A percentile compares a stretch with the other conserved stretches of the same genome.
Conservation (phyloP, 2,888 invertebrate genomes). For the Boloria euphrosyne region DNA sequence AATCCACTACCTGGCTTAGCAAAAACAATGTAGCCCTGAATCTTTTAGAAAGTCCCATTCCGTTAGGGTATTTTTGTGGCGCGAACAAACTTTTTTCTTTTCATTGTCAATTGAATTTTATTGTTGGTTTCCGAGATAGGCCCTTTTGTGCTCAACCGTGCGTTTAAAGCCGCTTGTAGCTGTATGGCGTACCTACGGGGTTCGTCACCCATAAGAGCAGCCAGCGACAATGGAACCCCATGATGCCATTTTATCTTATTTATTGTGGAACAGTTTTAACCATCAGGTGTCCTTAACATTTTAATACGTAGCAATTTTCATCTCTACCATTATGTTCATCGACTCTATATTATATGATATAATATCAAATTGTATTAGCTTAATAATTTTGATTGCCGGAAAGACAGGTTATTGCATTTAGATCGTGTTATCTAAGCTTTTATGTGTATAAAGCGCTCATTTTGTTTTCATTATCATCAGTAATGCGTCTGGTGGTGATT, state of each 20-base stretch:
- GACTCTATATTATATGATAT: slow-evolving; percentile 10
- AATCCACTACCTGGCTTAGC: slow-evolving; percentile 52
- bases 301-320: slow-evolving; percentile 13
- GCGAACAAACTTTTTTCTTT: slow-evolving; percentile 64
- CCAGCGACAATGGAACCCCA: slow-evolving; percentile 70
- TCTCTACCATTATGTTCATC: not conserved
- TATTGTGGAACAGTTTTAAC: slow-evolving; percentile 60
- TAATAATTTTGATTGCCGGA: slow-evolving; percentile 47
- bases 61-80: slow-evolving; percentile 73
- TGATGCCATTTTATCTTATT: slow-evolving; percentile 72
- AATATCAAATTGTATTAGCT: slow-evolving; percentile 21
- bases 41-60: slow-evolving; percentile 71
- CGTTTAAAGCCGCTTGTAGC: slow-evolving; percentile 77
- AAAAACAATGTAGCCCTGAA: slow-evolving; percentile 72
- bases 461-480: slow-evolving; percentile 63
- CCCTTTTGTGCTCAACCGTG: slow-evolving; percentile 78
- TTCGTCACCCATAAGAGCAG: slow-evolving; percentile 65
- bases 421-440: slow-evolving; percentile 44
- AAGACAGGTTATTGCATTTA: slow-evolving; percentile 46
- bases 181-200: slow-evolving; percentile 49
- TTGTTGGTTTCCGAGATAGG: slow-evolving; percentile 78
- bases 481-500: slow-evolving; percentile 57
- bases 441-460: slow-evolving; percentile 51
- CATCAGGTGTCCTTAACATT: slow-evolving; percentile 60
- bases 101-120: slow-evolving; percentile 81